phyloP scores from a whole-genome alignment of 2,113 vertebrate genomes.

The Illadopsis cleaveri region DNA sequence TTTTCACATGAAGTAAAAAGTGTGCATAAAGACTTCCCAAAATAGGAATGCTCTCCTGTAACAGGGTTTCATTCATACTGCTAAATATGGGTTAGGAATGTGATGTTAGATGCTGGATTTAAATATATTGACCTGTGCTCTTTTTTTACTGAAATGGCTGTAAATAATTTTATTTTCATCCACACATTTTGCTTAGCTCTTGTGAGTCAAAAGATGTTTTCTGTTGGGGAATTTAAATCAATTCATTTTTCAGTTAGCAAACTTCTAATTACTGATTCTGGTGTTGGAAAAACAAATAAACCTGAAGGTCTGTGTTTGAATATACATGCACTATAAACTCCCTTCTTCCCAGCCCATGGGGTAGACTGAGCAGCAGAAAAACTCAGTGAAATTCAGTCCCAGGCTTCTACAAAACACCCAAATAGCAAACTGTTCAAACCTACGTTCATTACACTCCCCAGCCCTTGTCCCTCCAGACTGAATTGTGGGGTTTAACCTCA shows the following conservation, averaged over 20 bases:
- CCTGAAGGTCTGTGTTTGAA: neutral
- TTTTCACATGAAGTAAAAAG: constrained; percentile 36
- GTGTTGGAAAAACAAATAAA: neutral
- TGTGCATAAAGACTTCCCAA: constrained; percentile 30
- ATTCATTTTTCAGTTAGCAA: neutral
- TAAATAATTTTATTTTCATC: neutral
- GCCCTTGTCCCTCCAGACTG: neutral
- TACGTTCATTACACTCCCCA: fast-evolving
- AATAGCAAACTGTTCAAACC: neutral
- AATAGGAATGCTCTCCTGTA: constrained; percentile 34
- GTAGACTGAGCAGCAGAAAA: neutral
- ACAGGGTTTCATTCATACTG: constrained; percentile 38
- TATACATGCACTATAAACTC: neutral
- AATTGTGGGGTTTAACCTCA: fast-evolving
- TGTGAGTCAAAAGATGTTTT: neutral
- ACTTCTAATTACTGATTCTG: neutral
- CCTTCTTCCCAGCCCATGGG: neutral
- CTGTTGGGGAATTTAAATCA: neutral
- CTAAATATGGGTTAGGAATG: constrained; percentile 60
- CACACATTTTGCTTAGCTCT: neutral
- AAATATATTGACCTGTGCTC: neutral
- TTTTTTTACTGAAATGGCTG: neutral
- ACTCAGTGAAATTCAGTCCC: neutral
- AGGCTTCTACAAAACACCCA: neutral
- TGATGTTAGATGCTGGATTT: constrained; percentile 4